Percentiles rank a stretch among this genome's conserved stretches.
These are phyloP conservation scores for Littorina saxatilis DNA, from an alignment of 1,140 invertebrate genomes.

Conservation along the genomic window DNA sequence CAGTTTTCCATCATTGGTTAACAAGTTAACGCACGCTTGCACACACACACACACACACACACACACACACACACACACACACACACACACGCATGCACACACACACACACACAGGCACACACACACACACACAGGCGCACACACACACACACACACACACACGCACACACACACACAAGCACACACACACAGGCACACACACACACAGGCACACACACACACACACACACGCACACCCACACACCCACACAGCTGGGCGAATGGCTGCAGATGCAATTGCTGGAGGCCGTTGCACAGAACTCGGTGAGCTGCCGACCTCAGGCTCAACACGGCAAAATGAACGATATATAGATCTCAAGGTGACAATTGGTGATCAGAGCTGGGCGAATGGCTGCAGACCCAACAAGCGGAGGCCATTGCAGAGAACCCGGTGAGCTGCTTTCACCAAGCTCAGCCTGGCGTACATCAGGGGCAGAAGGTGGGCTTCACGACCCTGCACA, in stretches of 20 bases:
- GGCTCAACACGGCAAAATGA: neutral
- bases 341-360: too few relatives aligned
- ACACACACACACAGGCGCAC: neutral
- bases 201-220: constrained; percentile 18
- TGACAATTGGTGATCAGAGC: constrained; percentile 49
- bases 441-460: constrained; percentile 68
- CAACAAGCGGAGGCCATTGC: constrained; percentile 55
- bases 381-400: constrained; percentile 59
- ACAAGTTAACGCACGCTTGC: neutral
- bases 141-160: too few relatives aligned
- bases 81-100: neutral
- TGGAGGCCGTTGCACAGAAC: too few relatives aligned
- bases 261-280: too few relatives aligned
- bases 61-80: neutral
- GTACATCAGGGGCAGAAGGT: constrained; percentile 69
- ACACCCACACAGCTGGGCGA: neutral
- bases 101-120: neutral
- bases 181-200: too few relatives aligned
- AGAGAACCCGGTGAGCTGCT: constrained; percentile 60
- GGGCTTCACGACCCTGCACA: constrained; percentile 63
- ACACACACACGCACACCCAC: too few relatives aligned
- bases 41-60: neutral
- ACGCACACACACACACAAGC: too few relatives aligned
- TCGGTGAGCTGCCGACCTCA: neutral
- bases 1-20: too few relatives aligned